Base-by-base conservation (phyloP, 2,113 vertebrate species). In the Xiphias gladius region DNA sequence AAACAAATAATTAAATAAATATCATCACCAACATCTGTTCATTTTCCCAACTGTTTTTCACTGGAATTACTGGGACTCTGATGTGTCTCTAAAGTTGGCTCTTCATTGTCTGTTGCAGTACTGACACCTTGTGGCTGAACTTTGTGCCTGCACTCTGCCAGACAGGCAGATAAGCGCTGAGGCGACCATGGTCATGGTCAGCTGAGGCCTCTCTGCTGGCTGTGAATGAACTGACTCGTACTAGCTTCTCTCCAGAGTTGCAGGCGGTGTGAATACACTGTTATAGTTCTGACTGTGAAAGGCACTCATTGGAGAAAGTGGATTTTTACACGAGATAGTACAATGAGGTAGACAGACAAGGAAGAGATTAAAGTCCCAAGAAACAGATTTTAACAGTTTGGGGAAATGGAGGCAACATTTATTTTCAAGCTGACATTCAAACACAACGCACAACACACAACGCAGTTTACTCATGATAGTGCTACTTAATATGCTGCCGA, bases 121-220 rank as follows among this genome's bases (percentile, higher is more conserved):
- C 67, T 88, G 92, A 85, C 92, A 81, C 77, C 90, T 63, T 64
- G 92, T 94, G 94, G 85, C 69, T 28, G 20, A 35, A 41, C 13
- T 19, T 0, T 61, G 55, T 16, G 16, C 19, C 58, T 76, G n/a
- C 73, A 61, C 50, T 14, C 17, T 55, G 19, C 7, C 17, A 35
- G 14, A n/a, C 17, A 2, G 13, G 10, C 10, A 50, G 62, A 66
- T 30, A 30, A 41, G 12, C 66, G 41, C 7, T 3, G 4, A 39
- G 1, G 6, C 16, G n/a, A 4, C 2, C 2, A 5, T 24, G 17
- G 35, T 57, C 17, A 16, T 46, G 7, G 22, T 4, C 12, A 11
- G 20, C 14, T 19, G 37, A 30, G 9, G 22, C 13, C 52, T 24
- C 7, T 61, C 3, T 57, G 0, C 4, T 16, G 30, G 19, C 55